Evolutionary conservation across 2,113 vertebrate species (phyloP).

Genomic region (Pelecanoides urinatrix): DNA sequence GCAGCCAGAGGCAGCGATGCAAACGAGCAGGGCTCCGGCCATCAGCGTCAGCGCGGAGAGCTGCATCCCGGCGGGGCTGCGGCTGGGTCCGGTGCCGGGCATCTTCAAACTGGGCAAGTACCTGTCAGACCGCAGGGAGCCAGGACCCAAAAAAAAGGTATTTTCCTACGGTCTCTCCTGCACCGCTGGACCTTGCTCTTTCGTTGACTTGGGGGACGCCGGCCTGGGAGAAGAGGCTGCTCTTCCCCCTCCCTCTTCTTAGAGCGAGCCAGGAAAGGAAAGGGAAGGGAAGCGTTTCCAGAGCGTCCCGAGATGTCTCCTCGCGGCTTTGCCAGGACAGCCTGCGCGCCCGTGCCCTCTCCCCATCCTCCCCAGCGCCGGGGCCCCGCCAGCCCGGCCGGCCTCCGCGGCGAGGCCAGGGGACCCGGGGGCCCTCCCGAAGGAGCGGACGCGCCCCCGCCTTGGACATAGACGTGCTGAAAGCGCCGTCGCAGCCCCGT

Average conservation of each 20-base stretch:
- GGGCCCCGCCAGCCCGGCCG: background rate
- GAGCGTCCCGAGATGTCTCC: background rate
- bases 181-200: constrained; percentile 22
- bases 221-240: background rate
- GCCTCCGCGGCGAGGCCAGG: background rate
- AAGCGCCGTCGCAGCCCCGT: background rate
- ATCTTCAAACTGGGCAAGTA: constrained; percentile 96
- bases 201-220: background rate
- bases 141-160: constrained; percentile 96
- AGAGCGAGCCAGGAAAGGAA: background rate
- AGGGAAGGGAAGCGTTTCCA: background rate
- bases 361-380: background rate
- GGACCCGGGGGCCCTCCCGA: background rate
- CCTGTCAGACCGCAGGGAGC: constrained; percentile 93
- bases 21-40: constrained; percentile 81
- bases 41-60: constrained; percentile 90
- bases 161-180: constrained; percentile 19
- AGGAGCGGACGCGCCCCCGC: background rate
- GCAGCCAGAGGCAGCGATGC: constrained; percentile 83
- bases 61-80: constrained; percentile 93
- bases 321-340: background rate
- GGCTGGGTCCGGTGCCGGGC: constrained; percentile 91
- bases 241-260: background rate
- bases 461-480: background rate
- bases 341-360: background rate